Evolutionary conservation across 2,113 vertebrate species (phyloP).

Genomic region (Coracopsis vasa): DNA sequence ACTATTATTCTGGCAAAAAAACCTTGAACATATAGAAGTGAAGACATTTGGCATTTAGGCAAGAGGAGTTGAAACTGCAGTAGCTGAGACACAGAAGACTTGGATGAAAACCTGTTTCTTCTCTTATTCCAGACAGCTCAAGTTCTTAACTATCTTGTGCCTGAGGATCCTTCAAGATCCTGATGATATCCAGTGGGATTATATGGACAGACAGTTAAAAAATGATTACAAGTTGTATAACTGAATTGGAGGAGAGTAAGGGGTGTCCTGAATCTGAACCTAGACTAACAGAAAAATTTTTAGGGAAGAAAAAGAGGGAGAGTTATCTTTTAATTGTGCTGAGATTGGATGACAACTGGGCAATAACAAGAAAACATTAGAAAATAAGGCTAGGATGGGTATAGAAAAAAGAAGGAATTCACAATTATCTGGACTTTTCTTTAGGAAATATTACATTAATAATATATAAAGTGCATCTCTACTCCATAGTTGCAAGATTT

Average conservation of each 20-base stretch:
- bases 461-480: slow-evolving; percentile 5
- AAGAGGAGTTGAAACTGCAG: background rate
- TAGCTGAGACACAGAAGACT: background rate
- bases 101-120: background rate
- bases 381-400: background rate
- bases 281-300: background rate
- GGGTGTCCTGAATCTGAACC: background rate
- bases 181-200: background rate
- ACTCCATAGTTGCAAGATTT: background rate
- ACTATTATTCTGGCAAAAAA: slow-evolving; percentile 8
- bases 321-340: background rate
- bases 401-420: background rate
- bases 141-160: background rate
- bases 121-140: background rate
- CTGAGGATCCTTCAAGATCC: background rate
- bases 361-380: background rate
- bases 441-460: slow-evolving; percentile 23
- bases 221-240: background rate
- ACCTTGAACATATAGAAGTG: background rate
- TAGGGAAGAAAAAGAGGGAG: background rate
- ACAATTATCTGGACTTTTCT: background rate
- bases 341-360: background rate
- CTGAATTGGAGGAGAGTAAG: background rate
- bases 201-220: background rate
- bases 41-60: background rate